Conservation (phyloP, 1,140 invertebrate species). For the Colletes gigas region DNA sequence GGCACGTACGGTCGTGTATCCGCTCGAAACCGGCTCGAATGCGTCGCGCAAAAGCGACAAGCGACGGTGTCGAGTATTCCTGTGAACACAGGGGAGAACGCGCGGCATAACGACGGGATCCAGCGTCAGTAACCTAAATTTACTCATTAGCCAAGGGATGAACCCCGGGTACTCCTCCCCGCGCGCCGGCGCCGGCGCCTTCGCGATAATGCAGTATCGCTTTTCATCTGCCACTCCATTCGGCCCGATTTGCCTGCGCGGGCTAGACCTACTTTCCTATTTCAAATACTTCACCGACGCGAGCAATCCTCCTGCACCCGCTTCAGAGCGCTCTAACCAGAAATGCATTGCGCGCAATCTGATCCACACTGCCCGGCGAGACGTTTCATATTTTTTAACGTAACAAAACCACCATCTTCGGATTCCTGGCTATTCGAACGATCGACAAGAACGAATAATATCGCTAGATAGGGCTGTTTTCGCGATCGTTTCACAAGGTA, state of each 20-base stretch:
- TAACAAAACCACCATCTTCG: no score
- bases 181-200: not conserved
- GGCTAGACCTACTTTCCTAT: conserved; percentile 35
- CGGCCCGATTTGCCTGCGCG: conserved; percentile 10
- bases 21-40: conserved; percentile 29
- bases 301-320: not conserved
- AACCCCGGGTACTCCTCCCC: conserved; percentile 17
- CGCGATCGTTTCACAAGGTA: not conserved
- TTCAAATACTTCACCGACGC: not conserved
- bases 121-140: conserved; percentile 47
- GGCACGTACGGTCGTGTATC: conserved; percentile 31
- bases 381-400: no score
- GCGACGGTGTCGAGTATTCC: conserved; percentile 12
- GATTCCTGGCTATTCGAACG: no score
- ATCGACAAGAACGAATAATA: no score
- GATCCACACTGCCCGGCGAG: no score
- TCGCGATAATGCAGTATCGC: conserved; percentile 43
- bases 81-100: conserved; percentile 1
- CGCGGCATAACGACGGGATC: not conserved
- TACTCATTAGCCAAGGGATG: conserved; percentile 42
- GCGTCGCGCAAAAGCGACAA: conserved; percentile 31
- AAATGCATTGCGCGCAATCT: not conserved
- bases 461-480: not conserved
- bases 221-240: conserved; percentile 45
- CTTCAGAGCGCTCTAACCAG: not conserved